These are phyloP conservation scores for Aphelinus certus DNA, from an alignment of 1,140 invertebrate genomes.

Conservation along the genomic window DNA sequence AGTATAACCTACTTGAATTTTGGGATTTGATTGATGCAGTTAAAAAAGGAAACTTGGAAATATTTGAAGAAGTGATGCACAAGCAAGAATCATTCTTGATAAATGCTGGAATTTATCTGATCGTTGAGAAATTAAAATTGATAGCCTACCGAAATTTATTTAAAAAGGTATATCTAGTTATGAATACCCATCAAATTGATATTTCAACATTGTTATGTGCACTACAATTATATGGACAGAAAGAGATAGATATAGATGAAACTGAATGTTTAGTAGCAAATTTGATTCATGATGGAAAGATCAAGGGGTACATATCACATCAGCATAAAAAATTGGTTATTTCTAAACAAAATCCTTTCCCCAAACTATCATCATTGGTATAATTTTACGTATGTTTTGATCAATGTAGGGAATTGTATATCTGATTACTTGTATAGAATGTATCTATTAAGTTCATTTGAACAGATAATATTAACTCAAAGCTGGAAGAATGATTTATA, in stretches of 20 bases:
- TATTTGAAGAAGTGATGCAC: conserved; percentile 86
- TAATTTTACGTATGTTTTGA: conserved; percentile 31
- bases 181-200: conserved; percentile 91
- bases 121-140: conserved; percentile 95
- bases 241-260: conserved; percentile 91
- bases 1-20: conserved; percentile 92
- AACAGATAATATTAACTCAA: too few relatives aligned
- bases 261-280: conserved; percentile 96
- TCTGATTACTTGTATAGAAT: too few relatives aligned
- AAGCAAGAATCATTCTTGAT: conserved; percentile 93
- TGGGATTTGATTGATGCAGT: conserved; percentile 87
- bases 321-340: conserved; percentile 97
- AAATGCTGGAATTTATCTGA: conserved; percentile 93
- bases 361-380: conserved; percentile 68
- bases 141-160: conserved; percentile 96
- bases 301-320: conserved; percentile 97
- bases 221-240: conserved; percentile 81
- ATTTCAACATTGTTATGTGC: conserved; percentile 84
- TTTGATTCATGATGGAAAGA: conserved; percentile 93
- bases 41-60: conserved; percentile 86
- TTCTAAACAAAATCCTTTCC: conserved; percentile 97
- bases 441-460: too few relatives aligned
- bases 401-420: too few relatives aligned
- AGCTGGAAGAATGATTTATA: too few relatives aligned
- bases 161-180: conserved; percentile 90